Base-by-base conservation (phyloP, 2,797 vertebrate species). In the Alectoris magna region DNA sequence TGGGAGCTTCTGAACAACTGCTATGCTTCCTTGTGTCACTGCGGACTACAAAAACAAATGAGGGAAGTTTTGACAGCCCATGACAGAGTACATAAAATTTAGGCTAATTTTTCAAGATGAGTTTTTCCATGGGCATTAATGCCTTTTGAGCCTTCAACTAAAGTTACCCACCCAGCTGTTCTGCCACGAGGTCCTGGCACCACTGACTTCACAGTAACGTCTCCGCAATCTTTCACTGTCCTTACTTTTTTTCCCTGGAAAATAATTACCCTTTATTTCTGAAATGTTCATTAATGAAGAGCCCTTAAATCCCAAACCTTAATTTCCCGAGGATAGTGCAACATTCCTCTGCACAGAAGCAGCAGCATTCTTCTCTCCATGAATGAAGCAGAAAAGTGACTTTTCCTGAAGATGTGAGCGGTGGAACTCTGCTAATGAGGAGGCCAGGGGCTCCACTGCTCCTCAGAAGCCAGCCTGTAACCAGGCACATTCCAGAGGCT, bases 11-110 rank as follows among this genome's bases (percentile, higher is more conserved):
- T 87, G 69, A 83, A 39, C 63, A 41, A 51, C 46, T 43, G 23
- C 44, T 17, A 5, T 39, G 16, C 29, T 90, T 39, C 21, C 12
- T n/a, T 41, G 2, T 0, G 0, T 63, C 70, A 34, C 27, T 27
- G 26, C 7, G 46, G 41, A 41, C 36, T 26, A 64, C 41, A n/a
- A 69, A 81, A 85, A 63, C 62, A 69, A 64, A 31, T 5, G 2
- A 36, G 1, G 21, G 68, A 36, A 68, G 44, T 60, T 79, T 2
- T 89, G 38, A 69, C 27, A 73, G 62, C 64, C 58, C 6, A 9
- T 29, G 84, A 38, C 71, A 64, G 18, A 31, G 27, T 14, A 17
- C 34, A 2, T 39, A 46, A 82, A 11, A 66, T 18, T 55, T 56
- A 66, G 38, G 51, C 34, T 58, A 6, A 29, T 62, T 71, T 69